Percentiles rank a stretch among this genome's conserved stretches.
Evolutionary conservation across 2,113 vertebrate genomes (phyloP).

Genomic region (Rattus norvegicus): DNA sequence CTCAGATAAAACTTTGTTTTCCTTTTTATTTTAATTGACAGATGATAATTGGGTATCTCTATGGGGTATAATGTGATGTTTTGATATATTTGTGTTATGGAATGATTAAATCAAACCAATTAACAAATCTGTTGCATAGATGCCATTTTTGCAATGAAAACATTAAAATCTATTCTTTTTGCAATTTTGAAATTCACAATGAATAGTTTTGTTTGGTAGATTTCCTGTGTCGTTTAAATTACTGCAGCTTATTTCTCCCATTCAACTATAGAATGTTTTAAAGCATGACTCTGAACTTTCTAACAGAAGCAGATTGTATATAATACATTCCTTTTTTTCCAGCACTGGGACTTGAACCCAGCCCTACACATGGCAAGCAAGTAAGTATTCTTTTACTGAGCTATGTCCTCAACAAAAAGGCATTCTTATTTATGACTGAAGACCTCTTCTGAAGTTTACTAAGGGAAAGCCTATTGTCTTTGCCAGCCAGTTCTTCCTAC

Average conservation of each 20-base stretch:
- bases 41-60: neutral
- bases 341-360: neutral
- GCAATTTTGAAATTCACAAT: slow-evolving; percentile 12
- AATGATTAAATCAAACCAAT: slow-evolving; percentile 16
- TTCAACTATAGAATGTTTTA: neutral
- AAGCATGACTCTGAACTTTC: slow-evolving; percentile 11
- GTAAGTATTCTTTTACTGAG: neutral
- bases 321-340: neutral
- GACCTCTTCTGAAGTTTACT: slow-evolving; percentile 1
- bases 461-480: neutral
- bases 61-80: neutral
- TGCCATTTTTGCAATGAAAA: slow-evolving; percentile 8
- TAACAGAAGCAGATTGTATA: neutral
- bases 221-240: neutral
- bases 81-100: slow-evolving; percentile 7
- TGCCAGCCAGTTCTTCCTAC: neutral
- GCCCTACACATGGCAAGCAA: neutral
- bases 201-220: neutral
- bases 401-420: neutral
- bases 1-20: neutral
- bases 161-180: neutral
- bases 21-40: slow-evolving; percentile 34
- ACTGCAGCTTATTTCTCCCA: neutral
- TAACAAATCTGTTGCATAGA: neutral
- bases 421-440: slow-evolving; percentile 32